A percentile compares a stretch with the other conserved stretches of the same genome.
These are phyloP conservation scores for Adineta ricciae DNA, from an alignment of 2,888 invertebrate genomes.

Conservation along the genomic window DNA sequence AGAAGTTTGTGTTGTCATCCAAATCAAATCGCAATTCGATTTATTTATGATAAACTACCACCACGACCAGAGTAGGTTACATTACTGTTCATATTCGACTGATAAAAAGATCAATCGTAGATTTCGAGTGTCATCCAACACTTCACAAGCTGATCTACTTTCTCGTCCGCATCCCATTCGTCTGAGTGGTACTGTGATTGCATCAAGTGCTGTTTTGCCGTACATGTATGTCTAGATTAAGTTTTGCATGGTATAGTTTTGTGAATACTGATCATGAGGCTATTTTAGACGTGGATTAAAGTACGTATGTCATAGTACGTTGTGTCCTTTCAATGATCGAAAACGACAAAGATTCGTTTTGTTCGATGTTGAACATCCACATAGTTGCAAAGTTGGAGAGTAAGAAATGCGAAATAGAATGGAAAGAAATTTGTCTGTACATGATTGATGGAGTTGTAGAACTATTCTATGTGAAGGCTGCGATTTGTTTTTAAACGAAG, in stretches of 20 bases:
- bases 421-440: not conserved
- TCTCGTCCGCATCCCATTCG: not conserved
- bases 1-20: not conserved
- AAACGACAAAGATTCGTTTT: not conserved
- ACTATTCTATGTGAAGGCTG: not conserved
- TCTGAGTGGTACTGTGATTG: conserved; percentile 6
- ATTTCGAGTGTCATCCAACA: not conserved
- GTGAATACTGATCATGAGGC: not conserved
- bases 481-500: not conserved
- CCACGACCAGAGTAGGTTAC: not conserved
- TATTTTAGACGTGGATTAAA: not conserved
- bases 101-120: not conserved
- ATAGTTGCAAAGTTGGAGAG: not conserved
- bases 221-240: not conserved
- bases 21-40: not conserved
- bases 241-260: too few species aligned
- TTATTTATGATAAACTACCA: not conserved
- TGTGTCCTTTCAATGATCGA: conserved; percentile 2
- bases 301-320: not conserved
- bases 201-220: not conserved
- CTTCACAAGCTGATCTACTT: not conserved
- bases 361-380: not conserved
- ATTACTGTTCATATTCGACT: not conserved
- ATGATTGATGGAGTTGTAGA: not conserved
- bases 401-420: not conserved